Conservation (phyloP, 2,113 vertebrate species). For the Dascyllus trimaculatus region DNA sequence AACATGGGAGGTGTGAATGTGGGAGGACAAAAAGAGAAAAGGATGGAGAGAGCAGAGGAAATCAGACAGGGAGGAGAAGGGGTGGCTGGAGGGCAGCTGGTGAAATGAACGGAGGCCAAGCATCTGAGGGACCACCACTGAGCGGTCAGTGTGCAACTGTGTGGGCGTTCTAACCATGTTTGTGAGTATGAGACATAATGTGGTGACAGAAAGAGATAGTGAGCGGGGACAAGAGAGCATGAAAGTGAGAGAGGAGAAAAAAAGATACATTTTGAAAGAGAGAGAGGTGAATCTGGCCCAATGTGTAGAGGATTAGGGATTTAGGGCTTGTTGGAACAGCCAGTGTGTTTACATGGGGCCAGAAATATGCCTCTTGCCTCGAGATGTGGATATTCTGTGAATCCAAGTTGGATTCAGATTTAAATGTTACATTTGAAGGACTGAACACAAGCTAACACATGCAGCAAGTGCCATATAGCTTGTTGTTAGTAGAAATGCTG, state of each 20-base stretch:
- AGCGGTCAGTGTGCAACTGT: slow-evolving; percentile 49
- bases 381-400: slow-evolving; percentile 40
- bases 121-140: slow-evolving; percentile 65
- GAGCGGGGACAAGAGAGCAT: slow-evolving; percentile 6
- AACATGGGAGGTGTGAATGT: slow-evolving; percentile 2
- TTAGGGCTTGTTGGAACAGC: slow-evolving; percentile 48
- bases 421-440: slow-evolving; percentile 26
- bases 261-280: slow-evolving; percentile 11
- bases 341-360: slow-evolving; percentile 29
- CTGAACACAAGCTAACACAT: not conserved
- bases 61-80: not conserved
- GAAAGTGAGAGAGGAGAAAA: not conserved
- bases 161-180: slow-evolving; percentile 5
- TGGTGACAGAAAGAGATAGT: slow-evolving; percentile 13
- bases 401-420: slow-evolving; percentile 49
- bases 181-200: slow-evolving; percentile 13
- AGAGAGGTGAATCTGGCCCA: slow-evolving; percentile 28
- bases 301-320: slow-evolving; percentile 54
- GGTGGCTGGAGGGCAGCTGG: slow-evolving; percentile 41
- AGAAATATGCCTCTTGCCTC: slow-evolving; percentile 43
- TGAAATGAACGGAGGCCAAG: slow-evolving; percentile 55
- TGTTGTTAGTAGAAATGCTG: slow-evolving; percentile 21
- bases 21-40: slow-evolving; percentile 1
- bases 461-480: slow-evolving; percentile 20
- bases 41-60: slow-evolving; percentile 7